Conservation (phyloP, 2,113 vertebrate genomes). For the Engraulis encrasicolus region DNA sequence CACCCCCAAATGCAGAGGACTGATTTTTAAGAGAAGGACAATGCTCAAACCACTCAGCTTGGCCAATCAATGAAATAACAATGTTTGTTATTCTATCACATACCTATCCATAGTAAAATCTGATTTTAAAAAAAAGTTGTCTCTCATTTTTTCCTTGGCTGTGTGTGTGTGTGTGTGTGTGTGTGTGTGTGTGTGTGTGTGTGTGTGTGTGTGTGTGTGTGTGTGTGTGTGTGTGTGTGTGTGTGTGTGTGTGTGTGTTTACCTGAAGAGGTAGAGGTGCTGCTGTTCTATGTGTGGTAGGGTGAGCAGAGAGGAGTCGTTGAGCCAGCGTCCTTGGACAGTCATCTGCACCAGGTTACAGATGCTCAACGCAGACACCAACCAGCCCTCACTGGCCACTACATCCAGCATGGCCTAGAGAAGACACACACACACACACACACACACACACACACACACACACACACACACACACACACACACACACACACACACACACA, state of each 20-base stretch:
- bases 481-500: not conserved
- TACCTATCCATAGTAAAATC: too few relatives aligned
- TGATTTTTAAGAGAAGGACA: too few relatives aligned
- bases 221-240: constrained; percentile 6
- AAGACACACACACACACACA: not conserved
- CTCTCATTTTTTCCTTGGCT: too few relatives aligned
- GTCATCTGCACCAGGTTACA: constrained; percentile 94
- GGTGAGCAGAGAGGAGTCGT: constrained; percentile 88
- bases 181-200: constrained; percentile 7
- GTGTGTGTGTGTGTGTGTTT: not conserved
- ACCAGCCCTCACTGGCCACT: constrained; percentile 91
- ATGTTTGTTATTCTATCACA: too few relatives aligned
- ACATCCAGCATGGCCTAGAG: constrained; percentile 94
- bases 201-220: constrained; percentile 3
- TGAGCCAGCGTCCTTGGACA: constrained; percentile 91
- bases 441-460: too few relatives aligned
- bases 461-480: too few relatives aligned
- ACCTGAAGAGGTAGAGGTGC: constrained; percentile 91
- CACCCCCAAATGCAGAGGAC: too few relatives aligned
- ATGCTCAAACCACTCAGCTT: too few relatives aligned
- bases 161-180: constrained; percentile 3
- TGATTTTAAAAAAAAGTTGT: too few relatives aligned
- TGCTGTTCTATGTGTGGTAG: constrained; percentile 87
- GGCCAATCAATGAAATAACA: too few relatives aligned
- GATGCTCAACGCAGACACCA: constrained; percentile 86